These are phyloP conservation scores for Bibio marci DNA, from an alignment of 2,888 invertebrate species.

Conservation along the genomic window DNA sequence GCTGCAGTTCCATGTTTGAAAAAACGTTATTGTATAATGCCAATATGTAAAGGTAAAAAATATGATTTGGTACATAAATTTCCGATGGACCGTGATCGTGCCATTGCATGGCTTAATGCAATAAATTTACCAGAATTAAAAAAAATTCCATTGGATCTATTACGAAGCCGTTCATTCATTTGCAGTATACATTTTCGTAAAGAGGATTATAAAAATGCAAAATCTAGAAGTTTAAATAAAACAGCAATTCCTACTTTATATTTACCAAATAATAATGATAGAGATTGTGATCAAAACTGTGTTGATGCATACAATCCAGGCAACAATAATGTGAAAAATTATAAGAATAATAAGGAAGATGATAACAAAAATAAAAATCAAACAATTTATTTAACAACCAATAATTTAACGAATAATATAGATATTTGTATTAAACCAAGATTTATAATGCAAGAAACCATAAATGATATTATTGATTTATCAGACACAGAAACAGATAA, in stretches of 20 bases:
- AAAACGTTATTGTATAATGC: constrained; percentile 12
- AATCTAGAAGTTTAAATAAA: constrained; percentile 15
- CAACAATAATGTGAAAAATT: too few relatives aligned
- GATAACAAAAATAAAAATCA: too few relatives aligned
- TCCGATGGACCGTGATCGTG: constrained; percentile 11
- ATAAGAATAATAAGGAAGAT: too few relatives aligned
- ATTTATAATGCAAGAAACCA: too few relatives aligned
- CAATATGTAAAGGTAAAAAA: constrained; percentile 13
- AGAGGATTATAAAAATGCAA: constrained; percentile 15
- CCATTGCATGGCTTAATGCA: constrained; percentile 12
- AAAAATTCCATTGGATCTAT: constrained; percentile 6
- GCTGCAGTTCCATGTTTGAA: too few relatives aligned
- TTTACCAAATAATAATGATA: neutral
- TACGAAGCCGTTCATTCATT: constrained; percentile 12
- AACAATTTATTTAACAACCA: too few relatives aligned
- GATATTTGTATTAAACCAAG: too few relatives aligned
- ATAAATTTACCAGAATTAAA: constrained; percentile 8
- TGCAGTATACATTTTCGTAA: constrained; percentile 17
- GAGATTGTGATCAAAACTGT: too few relatives aligned
- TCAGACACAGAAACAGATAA: too few relatives aligned
- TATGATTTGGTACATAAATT: constrained; percentile 17
- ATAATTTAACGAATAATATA: too few relatives aligned
- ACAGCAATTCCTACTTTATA: constrained; percentile 14
- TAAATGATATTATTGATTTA: too few relatives aligned
- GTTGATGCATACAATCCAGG: too few relatives aligned